Conservation (phyloP, 2,113 vertebrate species). For the Rhea americana region DNA sequence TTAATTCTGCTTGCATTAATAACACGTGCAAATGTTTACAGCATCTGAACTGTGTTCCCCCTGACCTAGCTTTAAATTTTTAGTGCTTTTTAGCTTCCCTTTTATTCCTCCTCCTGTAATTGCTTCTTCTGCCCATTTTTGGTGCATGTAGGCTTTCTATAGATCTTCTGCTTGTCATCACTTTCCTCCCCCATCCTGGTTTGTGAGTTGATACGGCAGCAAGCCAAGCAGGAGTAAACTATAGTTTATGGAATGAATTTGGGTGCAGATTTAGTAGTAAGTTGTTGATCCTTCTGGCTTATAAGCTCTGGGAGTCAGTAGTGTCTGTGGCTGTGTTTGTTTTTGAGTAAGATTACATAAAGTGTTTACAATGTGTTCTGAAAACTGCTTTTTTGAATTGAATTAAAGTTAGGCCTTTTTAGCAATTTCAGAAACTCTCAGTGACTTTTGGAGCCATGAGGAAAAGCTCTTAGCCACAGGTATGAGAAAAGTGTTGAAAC, state of each 20-base stretch:
- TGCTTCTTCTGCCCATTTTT: background rate
- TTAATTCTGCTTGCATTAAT: background rate
- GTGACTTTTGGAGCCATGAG: background rate
- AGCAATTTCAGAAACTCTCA: background rate
- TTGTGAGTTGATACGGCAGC: background rate
- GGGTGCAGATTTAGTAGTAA: background rate
- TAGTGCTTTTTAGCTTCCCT: background rate
- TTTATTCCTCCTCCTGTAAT: background rate
- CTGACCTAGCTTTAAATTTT: background rate
- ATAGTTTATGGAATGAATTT: background rate
- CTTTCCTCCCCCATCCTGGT: background rate
- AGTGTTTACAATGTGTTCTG: background rate
- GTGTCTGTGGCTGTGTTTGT: background rate
- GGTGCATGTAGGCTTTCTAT: background rate
- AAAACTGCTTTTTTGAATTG: background rate
- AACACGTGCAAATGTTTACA: background rate
- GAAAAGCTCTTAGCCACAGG: background rate
- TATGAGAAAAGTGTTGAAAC: background rate
- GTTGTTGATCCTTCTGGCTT: background rate
- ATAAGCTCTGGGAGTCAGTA: background rate
- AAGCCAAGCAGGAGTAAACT: background rate
- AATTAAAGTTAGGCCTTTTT: background rate
- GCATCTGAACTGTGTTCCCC: background rate
- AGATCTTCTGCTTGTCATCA: background rate
- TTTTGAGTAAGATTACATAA: background rate